Evolutionary conservation across 2,113 vertebrate genomes (phyloP).

Genomic region (Illadopsis cleaveri): DNA sequence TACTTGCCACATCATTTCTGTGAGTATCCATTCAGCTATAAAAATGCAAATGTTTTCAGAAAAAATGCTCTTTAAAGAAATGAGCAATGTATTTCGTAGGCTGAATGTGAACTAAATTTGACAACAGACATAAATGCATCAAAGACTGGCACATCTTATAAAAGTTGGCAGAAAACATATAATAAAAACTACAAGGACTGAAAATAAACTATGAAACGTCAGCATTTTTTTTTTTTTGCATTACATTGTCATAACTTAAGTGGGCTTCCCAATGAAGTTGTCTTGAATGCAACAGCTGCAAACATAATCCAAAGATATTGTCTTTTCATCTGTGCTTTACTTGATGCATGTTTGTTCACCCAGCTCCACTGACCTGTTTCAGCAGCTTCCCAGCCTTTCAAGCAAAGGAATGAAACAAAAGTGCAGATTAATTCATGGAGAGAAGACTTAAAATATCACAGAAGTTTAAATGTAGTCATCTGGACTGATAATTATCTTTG

Average conservation of each 20-base stretch:
- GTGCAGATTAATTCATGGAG: not conserved
- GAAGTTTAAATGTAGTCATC: not conserved
- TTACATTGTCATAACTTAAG: not conserved
- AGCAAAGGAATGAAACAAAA: not conserved
- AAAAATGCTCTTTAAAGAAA: not conserved
- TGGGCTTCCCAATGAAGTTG: not conserved
- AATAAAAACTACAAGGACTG: not conserved
- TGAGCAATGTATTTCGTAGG: not conserved
- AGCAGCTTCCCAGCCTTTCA: not conserved
- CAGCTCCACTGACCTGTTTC: not conserved
- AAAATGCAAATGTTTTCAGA: not conserved
- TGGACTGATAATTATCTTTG: not conserved
- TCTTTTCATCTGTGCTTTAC: not conserved
- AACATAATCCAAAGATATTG: not conserved
- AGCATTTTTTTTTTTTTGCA: not conserved
- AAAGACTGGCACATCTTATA: not conserved
- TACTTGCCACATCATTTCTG: not conserved
- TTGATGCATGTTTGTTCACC: not conserved
- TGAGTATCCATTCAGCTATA: not conserved
- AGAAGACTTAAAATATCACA: not conserved
- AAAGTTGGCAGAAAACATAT: not conserved
- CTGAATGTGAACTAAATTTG: not conserved
- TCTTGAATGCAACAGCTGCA: slow-evolving; percentile 11
- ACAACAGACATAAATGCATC: not conserved
- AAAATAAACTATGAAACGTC: not conserved